Percentiles rank a stretch among this genome's conserved stretches.
Evolutionary conservation across 1,140 invertebrate genomes (phyloP).

Genomic region (Drosophila sulfurigaster): DNA sequence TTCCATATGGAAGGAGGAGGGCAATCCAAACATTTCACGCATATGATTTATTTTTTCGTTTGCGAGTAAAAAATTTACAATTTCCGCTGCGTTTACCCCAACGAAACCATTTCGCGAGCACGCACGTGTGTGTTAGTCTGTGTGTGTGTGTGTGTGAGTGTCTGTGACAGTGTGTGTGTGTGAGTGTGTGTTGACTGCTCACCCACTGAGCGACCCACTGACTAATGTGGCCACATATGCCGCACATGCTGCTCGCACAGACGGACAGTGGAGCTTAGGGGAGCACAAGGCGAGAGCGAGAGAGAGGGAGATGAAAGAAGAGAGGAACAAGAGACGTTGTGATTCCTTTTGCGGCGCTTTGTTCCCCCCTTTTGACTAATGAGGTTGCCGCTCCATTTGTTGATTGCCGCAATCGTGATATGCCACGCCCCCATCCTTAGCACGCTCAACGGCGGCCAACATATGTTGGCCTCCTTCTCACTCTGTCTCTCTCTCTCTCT

Average conservation of each 20-base stretch:
- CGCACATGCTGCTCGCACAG: constrained; percentile 32
- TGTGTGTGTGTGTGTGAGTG: constrained; percentile 3
- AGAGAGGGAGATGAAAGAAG: not conserved
- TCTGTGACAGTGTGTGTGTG: constrained; percentile 5
- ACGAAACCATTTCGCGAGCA: constrained; percentile 48
- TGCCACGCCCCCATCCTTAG: constrained; percentile 23
- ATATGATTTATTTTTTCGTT: constrained; percentile 59
- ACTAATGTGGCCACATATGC: constrained; percentile 57
- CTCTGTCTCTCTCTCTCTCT: too few relatives aligned
- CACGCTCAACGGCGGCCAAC: constrained; percentile 26
- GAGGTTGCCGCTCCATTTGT: constrained; percentile 62
- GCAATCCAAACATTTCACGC: constrained; percentile 54
- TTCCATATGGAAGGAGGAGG: constrained; percentile 10
- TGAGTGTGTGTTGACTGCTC: constrained; percentile 14
- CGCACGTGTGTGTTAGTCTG: constrained; percentile 15
- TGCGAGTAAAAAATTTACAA: constrained; percentile 57
- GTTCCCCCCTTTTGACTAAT: constrained; percentile 51
- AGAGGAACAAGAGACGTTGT: constrained; percentile 5
- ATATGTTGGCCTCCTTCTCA: constrained; percentile 24
- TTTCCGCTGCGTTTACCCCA: constrained; percentile 59
- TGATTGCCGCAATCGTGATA: constrained; percentile 57
- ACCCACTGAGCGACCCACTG: constrained; percentile 39
- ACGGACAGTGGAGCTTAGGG: constrained; percentile 1
- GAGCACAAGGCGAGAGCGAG: not conserved
- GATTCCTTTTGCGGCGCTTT: constrained; percentile 34